These are phyloP conservation scores for Tupaia chinensis DNA, from an alignment of 2,113 vertebrate species.

Conservation along the genomic window DNA sequence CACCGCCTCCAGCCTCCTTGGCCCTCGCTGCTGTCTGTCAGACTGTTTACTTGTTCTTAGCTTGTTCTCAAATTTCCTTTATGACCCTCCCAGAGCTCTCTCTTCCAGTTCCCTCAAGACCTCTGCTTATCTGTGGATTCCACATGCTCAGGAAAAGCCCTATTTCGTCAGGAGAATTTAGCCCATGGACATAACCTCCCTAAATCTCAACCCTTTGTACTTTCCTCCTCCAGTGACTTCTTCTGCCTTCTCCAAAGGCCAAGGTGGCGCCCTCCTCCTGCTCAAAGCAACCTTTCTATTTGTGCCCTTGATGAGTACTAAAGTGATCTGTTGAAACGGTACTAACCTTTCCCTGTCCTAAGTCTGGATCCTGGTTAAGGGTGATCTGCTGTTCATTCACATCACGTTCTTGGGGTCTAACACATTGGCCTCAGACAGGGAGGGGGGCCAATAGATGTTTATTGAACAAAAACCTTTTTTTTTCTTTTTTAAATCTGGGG, in stretches of 20 bases:
- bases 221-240: not conserved
- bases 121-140: not conserved
- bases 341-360: not conserved
- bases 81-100: not conserved
- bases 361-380: not conserved
- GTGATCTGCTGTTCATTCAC: not conserved
- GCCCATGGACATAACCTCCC: no score
- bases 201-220: not conserved
- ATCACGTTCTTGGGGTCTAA: not conserved
- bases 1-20: not conserved
- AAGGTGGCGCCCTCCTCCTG: not conserved
- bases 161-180: not conserved
- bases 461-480: not conserved
- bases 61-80: not conserved
- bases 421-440: not conserved
- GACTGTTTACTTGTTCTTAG: slow-evolving; percentile 46
- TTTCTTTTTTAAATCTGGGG: not conserved
- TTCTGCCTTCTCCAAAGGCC: not conserved
- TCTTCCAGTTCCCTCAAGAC: not conserved
- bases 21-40: not conserved
- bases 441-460: not conserved
- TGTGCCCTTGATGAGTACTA: no score
- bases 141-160: not conserved
- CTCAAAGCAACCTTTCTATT: not conserved
- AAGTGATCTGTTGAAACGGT: not conserved